Evolutionary conservation across 2,113 vertebrate species (phyloP).

Genomic region (Oceanodroma tethys): DNA sequence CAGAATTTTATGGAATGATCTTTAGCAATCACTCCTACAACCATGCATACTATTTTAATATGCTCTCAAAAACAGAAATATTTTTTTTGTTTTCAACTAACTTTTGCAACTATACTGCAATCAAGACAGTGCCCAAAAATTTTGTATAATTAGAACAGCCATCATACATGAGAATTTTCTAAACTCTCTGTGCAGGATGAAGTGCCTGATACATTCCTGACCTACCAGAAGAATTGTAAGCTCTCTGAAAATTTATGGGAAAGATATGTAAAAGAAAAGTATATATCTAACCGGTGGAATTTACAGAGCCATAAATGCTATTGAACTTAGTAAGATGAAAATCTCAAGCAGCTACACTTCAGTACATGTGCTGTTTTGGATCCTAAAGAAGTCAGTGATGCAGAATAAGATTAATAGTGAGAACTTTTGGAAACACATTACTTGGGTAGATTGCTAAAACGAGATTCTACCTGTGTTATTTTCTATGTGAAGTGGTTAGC

Average conservation of each 20-base stretch:
- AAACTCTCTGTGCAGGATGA: not conserved
- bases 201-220: not conserved
- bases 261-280: not conserved
- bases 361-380: fast-evolving
- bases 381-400: not conserved
- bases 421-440: not conserved
- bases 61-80: not conserved
- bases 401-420: not conserved
- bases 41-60: not conserved
- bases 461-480: not conserved
- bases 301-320: not conserved
- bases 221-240: not conserved
- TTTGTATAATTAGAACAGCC: not conserved
- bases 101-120: not conserved
- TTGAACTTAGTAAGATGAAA: not conserved
- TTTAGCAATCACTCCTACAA: not conserved
- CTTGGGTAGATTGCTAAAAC: not conserved
- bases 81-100: not conserved
- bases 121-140: not conserved
- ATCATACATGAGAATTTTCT: not conserved
- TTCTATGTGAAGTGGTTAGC: not conserved
- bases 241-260: not conserved
- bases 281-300: not conserved
- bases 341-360: not conserved
- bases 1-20: not conserved